A percentile compares a stretch with the other conserved stretches of the same genome.
These are phyloP conservation scores for Tenthredo livida DNA, from an alignment of 2,888 invertebrate species.

Conservation along the genomic window DNA sequence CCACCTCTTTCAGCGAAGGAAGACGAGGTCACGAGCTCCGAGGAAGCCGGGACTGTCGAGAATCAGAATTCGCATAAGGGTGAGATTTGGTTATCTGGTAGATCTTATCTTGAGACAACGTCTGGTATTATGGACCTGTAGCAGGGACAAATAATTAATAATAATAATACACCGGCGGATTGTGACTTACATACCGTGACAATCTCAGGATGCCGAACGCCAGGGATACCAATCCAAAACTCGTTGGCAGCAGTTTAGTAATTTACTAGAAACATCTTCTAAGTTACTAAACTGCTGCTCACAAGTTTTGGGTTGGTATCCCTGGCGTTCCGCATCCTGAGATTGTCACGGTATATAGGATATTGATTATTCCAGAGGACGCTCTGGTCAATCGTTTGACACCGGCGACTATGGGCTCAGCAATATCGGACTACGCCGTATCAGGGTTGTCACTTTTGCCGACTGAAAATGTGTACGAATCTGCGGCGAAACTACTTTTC, in stretches of 20 bases:
- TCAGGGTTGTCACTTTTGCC: conserved; percentile 80
- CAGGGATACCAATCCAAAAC: too few relatives aligned
- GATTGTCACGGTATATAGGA: too few relatives aligned
- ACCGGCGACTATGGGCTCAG: conserved; percentile 70
- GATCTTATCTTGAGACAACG: not conserved
- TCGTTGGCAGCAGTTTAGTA: too few relatives aligned
- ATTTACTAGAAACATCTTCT: too few relatives aligned
- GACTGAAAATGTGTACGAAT: conserved; percentile 84
- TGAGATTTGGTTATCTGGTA: conserved; percentile 44
- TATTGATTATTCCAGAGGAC: conserved; percentile 45
- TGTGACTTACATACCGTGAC: not conserved
- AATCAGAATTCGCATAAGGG: conserved; percentile 63
- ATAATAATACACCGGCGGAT: not conserved
- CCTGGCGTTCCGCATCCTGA: too few relatives aligned
- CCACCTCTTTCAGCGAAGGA: conserved; percentile 81
- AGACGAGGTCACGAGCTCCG: conserved; percentile 88
- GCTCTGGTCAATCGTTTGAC: conserved; percentile 10
- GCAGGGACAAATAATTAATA: not conserved
- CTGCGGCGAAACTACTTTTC: conserved; percentile 88
- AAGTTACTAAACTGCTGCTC: too few relatives aligned
- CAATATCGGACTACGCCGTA: conserved; percentile 74
- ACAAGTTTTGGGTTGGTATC: too few relatives aligned
- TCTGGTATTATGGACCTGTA: not conserved
- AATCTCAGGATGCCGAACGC: too few relatives aligned
- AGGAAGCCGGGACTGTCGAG: conserved; percentile 80